phyloP scores from a whole-genome alignment of 2,888 invertebrate species.

The Neoitamus cyanurus region DNA sequence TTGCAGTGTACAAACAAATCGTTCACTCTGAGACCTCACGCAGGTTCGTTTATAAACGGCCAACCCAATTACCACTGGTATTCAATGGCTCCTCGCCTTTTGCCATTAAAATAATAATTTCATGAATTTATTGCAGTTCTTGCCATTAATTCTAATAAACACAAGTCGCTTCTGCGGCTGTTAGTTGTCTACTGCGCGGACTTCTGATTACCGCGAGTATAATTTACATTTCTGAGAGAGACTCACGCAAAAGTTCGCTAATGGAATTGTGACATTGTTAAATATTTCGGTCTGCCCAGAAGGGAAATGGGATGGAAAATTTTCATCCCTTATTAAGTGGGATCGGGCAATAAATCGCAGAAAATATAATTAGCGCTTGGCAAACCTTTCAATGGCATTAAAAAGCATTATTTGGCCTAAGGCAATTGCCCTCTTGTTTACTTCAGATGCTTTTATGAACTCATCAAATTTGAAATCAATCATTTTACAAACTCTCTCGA shows the following conservation, averaged over 20 bases:
- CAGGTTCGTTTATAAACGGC: not conserved
- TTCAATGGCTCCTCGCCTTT: not conserved
- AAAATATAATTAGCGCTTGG: not conserved
- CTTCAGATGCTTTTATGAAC: not conserved
- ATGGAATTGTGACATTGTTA: not conserved
- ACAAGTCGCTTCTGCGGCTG: not conserved
- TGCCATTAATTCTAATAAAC: constrained; percentile 1
- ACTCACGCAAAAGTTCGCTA: not conserved
- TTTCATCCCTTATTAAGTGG: not conserved
- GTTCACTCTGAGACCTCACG: not conserved
- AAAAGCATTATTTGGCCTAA: not conserved
- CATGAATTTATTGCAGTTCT: constrained; percentile 1
- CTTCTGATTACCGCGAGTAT: not conserved
- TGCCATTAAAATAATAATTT: not conserved
- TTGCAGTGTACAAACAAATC: not conserved
- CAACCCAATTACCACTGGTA: not conserved
- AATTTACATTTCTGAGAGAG: not conserved
- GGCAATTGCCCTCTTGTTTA: not conserved
- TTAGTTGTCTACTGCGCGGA: not conserved
- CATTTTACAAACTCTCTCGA: not conserved
- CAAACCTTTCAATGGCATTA: not conserved
- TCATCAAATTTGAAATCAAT: not conserved
- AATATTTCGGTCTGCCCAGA: not conserved
- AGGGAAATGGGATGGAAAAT: not conserved
- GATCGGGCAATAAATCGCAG: not conserved